Base-by-base conservation (phyloP, 2,113 vertebrate genomes). In the Syngnathus floridae region DNA sequence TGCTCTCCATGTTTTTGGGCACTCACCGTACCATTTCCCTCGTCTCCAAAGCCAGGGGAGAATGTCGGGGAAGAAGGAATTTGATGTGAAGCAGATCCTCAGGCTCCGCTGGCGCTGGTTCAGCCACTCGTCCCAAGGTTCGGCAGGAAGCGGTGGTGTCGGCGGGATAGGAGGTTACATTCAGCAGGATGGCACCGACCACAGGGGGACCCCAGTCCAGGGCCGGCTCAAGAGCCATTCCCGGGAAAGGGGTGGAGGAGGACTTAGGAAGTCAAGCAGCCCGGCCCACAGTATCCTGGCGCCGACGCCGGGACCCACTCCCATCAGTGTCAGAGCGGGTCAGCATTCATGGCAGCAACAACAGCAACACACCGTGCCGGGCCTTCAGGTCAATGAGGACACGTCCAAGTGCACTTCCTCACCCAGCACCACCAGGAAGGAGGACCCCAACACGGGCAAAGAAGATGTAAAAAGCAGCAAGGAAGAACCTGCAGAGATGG, bases 61-160 rank as follows among this genome's bases (percentile, higher is more conserved):
- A 74, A 96, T 98, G 94, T 96, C 95, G 66, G 93, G 93, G 57
- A 96, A 96, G 92, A 97, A 97, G 83, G 94, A 98, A 86, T 98
- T 98, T 90, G 94, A 95, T 64, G 94, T 98, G 86, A 99, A 98
- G 87, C 95, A 98, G 92, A 97, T 97, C 87, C 91, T 97, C 73
- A 90, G 95, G 88, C 93, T 99, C 40, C 94, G 93, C 79, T 99
- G 95, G 96, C 91, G 95, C 69, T 98, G 95, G 95, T 98, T 98
- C 77, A 95, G 93, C 79, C 96, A 97, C 89, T 93, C 93, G 75
- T 94, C 93, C 51, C 94, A 93, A 85, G 91, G 92, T 83, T 88
- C 93, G n/a, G 76, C 92, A 21, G 93, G 88, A 40, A 51, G 83
- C 2, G 83, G 84, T 1, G 81, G 86, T 1, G 80, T 48, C 9